Evolutionary conservation across 2,113 vertebrate genomes (phyloP).

Genomic region (Scytalopus superciliaris): DNA sequence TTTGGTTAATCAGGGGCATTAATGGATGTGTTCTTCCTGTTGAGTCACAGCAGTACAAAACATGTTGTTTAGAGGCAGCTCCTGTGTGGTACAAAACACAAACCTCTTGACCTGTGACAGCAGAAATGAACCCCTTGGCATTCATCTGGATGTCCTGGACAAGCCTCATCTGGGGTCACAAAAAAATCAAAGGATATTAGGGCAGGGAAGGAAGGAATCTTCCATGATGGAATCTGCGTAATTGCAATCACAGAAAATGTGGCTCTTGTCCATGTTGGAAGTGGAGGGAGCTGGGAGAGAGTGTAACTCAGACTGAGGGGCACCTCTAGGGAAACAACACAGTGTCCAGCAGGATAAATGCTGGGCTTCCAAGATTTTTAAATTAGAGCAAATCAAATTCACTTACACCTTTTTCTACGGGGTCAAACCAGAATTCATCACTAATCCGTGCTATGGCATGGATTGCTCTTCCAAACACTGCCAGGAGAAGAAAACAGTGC

Average conservation of each 20-base stretch:
- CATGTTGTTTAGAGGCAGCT: neutral
- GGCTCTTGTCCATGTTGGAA: neutral
- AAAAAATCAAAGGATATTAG: neutral
- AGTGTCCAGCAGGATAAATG: neutral
- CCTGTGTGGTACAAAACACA: neutral
- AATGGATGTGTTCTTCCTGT: slow-evolving; percentile 30
- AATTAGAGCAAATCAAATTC: neutral
- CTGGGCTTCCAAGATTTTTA: accelerated
- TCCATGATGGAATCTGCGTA: neutral
- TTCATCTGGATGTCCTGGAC: neutral
- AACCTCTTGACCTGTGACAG: neutral
- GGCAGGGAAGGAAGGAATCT: neutral
- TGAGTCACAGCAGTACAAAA: neutral
- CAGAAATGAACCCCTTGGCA: neutral
- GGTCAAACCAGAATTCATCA: slow-evolving; percentile 91
- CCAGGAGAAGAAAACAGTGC: neutral
- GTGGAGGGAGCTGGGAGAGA: neutral
- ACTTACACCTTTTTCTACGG: slow-evolving; percentile 87
- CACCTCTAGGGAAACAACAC: neutral
- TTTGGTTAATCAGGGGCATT: slow-evolving; percentile 9
- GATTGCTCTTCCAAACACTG: slow-evolving; percentile 90
- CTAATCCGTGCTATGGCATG: slow-evolving; percentile 87
- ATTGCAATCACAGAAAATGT: neutral
- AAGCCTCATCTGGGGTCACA: neutral
- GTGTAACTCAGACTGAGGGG: neutral